These are phyloP conservation scores for Thysanoteuthis rhombus DNA, from an alignment of 2,888 invertebrate genomes.

Conservation along the genomic window DNA sequence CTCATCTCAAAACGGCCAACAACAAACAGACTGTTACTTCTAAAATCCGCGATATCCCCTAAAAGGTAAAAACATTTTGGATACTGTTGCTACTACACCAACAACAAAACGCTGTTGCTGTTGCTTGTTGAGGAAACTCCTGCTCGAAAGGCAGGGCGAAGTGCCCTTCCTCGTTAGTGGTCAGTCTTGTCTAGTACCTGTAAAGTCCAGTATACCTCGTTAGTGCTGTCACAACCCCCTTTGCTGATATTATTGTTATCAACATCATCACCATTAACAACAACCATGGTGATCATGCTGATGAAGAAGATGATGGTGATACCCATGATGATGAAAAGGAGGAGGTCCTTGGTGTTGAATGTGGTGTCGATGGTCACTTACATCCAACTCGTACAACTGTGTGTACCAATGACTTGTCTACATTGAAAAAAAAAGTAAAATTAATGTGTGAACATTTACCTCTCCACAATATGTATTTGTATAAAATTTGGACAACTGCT, in stretches of 20 bases:
- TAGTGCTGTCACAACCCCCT: background rate
- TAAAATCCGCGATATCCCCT: too few species aligned
- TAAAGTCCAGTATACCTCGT: background rate
- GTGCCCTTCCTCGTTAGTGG: background rate
- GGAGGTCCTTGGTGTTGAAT: background rate
- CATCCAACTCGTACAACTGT: background rate
- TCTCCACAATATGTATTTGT: background rate
- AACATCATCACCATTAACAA: background rate
- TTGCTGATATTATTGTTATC: too few species aligned
- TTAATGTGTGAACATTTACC: background rate
- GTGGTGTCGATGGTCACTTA: background rate
- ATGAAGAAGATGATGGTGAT: background rate
- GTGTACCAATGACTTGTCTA: background rate
- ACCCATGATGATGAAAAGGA: background rate
- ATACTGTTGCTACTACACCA: background rate
- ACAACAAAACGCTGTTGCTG: background rate
- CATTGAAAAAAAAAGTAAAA: background rate
- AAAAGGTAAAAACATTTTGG: too few species aligned
- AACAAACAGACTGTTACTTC: too few species aligned
- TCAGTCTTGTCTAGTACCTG: background rate
- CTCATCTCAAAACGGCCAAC: too few species aligned
- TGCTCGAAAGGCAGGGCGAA: background rate
- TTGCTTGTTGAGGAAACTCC: background rate
- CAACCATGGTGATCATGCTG: background rate
- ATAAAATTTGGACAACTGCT: background rate